phyloP scores from a whole-genome alignment of 2,113 vertebrate species.

The Apeltes quadracus region DNA sequence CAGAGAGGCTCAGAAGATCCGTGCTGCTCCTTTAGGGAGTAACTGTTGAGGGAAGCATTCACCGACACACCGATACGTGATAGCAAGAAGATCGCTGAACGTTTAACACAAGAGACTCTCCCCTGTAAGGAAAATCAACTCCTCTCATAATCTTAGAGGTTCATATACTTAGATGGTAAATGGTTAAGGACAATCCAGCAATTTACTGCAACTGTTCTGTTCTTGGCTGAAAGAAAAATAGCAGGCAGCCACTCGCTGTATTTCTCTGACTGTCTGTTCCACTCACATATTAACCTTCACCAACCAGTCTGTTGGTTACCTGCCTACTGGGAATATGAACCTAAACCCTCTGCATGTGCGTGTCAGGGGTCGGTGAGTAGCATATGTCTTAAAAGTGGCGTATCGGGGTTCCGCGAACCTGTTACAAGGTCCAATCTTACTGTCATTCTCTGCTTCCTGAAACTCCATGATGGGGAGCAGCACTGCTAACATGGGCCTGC shows the following conservation, averaged over 20 bases:
- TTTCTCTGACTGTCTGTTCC: slow-evolving; percentile 58
- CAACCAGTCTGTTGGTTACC: slow-evolving; percentile 55
- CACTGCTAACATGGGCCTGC: slow-evolving; percentile 82
- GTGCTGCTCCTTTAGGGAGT: slow-evolving; percentile 12
- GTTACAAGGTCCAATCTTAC: slow-evolving; percentile 85
- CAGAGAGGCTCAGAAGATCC: slow-evolving; percentile 8
- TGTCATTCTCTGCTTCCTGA: slow-evolving; percentile 86
- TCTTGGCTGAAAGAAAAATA: slow-evolving; percentile 47
- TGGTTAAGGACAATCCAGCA: slow-evolving; percentile 54
- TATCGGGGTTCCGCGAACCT: slow-evolving; percentile 78
- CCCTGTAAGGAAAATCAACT: slow-evolving; percentile 44
- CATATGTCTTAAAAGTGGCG: slow-evolving; percentile 56
- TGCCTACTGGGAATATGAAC: slow-evolving; percentile 47
- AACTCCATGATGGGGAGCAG: slow-evolving; percentile 82
- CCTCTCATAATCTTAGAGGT: slow-evolving; percentile 53
- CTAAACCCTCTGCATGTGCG: slow-evolving; percentile 45
- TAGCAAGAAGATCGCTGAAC: slow-evolving; percentile 29
- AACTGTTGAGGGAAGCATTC: slow-evolving; percentile 34
- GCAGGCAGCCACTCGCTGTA: slow-evolving; percentile 36
- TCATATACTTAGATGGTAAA: slow-evolving; percentile 69
- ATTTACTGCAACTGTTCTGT: slow-evolving; percentile 58
- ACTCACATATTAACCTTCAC: slow-evolving; percentile 65
- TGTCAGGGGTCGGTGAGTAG: slow-evolving; percentile 57
- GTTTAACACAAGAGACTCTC: slow-evolving; percentile 29
- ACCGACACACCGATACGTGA: slow-evolving; percentile 11